Evolutionary conservation across 2,113 vertebrate species (phyloP).

Genomic region (Dendrocopos noguchii): DNA sequence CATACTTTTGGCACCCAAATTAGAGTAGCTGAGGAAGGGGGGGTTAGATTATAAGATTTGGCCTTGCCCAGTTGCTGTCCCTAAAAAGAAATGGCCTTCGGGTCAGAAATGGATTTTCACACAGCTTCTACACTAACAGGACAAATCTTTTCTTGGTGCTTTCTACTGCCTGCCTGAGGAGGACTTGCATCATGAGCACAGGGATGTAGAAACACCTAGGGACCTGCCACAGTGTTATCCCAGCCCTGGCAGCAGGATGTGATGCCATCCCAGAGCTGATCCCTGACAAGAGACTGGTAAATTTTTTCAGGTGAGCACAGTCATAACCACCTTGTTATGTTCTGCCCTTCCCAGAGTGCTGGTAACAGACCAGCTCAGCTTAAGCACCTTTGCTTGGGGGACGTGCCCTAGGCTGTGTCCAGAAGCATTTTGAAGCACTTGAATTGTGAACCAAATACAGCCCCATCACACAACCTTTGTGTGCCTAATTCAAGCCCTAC

Average conservation of each 20-base stretch:
- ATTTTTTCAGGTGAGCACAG: not conserved
- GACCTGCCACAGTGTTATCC: no score
- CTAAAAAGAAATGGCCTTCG: not conserved
- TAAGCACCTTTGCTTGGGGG: not conserved
- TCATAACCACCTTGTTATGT: not conserved
- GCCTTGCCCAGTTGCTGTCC: not conserved
- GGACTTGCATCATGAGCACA: not conserved
- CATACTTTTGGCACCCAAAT: not conserved
- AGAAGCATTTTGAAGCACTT: not conserved
- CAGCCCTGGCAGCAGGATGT: not conserved
- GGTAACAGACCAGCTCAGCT: not conserved
- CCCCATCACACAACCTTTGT: not conserved
- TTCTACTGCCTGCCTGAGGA: not conserved
- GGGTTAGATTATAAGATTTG: not conserved
- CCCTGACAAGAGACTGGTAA: not conserved
- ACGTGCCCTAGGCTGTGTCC: accelerated
- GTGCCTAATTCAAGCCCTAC: not conserved
- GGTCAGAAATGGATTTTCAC: not conserved
- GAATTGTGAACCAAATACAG: not conserved
- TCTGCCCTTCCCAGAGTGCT: no score
- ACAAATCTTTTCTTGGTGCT: not conserved
- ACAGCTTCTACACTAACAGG: not conserved
- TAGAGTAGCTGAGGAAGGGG: not conserved
- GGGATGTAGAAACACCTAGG: not conserved
- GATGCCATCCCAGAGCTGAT: not conserved